Base-by-base conservation (phyloP, 1,140 invertebrate species). In the Uloborus diversus region DNA sequence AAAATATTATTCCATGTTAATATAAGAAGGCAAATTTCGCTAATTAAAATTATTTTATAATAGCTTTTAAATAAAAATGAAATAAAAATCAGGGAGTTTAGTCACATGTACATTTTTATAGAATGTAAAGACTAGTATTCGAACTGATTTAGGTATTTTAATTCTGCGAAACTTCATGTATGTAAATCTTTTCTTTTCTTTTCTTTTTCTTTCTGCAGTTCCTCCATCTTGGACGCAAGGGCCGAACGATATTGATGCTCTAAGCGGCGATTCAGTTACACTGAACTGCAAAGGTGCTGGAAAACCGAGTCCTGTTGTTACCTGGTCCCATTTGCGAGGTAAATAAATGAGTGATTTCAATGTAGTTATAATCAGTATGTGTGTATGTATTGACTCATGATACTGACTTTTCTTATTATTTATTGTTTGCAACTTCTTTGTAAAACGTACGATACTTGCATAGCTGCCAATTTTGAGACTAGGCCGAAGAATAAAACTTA, bases 171-270 rank as follows among this genome's bases (percentile, higher is more conserved):
- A 9, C 0, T 25, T 0, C 0, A 13, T 65, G 25, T 37, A 1
- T 69, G n/a, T n/a, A n/a, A n/a, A n/a, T n/a, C n/a, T n/a, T n/a
- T n/a, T n/a, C n/a, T n/a, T n/a, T n/a, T n/a, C n/a, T n/a, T n/a
- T n/a, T n/a, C n/a, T n/a, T n/a, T n/a, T 32, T 64, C 17, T 32
- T 35, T 64, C n/a, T 28, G 2, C 7, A 75, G 71, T 75, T 11
- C 71, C 71, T 11, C 42, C 71, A 5, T 62, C 37, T 49, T 75
- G 71, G 71, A 32, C n/a, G 28, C n/a, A 23, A 1, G 32, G 49
- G 1, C 71, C 71, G 1, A 49, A 32, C 13, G 71, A 75, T 75
- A 53, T 62, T 3, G 71, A 75, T 33, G 71, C 59, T 25, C 25
- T 62, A 3, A 61, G 35, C 25, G 71, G 71, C n/a, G 35, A 75